A percentile compares a stretch with the other conserved stretches of the same genome.
Conservation (phyloP, 1,140 invertebrate genomes). For the Pogonus chalceus region DNA sequence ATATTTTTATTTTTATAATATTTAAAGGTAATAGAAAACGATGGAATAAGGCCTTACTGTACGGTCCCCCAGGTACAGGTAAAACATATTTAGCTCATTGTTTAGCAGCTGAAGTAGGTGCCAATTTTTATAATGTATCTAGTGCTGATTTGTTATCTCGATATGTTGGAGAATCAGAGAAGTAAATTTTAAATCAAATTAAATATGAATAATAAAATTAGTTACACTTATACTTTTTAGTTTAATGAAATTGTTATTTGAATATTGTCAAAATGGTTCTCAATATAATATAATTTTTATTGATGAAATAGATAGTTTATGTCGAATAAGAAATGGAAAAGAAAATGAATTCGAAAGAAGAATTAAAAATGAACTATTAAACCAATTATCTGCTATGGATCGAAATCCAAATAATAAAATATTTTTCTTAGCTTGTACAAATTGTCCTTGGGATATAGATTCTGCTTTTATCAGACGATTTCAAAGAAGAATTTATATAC, state of each 20-base stretch:
- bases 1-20: neutral
- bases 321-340: constrained; percentile 36
- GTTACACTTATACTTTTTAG: constrained; percentile 23
- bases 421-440: constrained; percentile 49
- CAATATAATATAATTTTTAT: constrained; percentile 43
- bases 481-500: constrained; percentile 47
- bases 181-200: constrained; percentile 34
- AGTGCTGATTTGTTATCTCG: constrained; percentile 43
- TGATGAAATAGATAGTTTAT: constrained; percentile 50
- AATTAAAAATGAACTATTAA: constrained; percentile 46
- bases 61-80: constrained; percentile 61
- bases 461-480: constrained; percentile 48
- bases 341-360: constrained; percentile 44
- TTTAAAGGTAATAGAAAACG: constrained; percentile 13
- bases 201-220: constrained; percentile 6
- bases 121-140: constrained; percentile 42
- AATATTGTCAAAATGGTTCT: constrained; percentile 30
- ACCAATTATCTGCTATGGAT: constrained; percentile 39
- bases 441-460: constrained; percentile 57
- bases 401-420: constrained; percentile 27
- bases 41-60: constrained; percentile 48
- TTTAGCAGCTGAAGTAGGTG: constrained; percentile 40
- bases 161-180: constrained; percentile 49
- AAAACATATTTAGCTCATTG: constrained; percentile 56
- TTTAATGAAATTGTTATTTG: constrained; percentile 39